Evolutionary conservation across 2,113 vertebrate genomes (phyloP), one percentile per base, ranked within the genome.

Genomic region (Dendropsophus ebraccatus): DNA sequence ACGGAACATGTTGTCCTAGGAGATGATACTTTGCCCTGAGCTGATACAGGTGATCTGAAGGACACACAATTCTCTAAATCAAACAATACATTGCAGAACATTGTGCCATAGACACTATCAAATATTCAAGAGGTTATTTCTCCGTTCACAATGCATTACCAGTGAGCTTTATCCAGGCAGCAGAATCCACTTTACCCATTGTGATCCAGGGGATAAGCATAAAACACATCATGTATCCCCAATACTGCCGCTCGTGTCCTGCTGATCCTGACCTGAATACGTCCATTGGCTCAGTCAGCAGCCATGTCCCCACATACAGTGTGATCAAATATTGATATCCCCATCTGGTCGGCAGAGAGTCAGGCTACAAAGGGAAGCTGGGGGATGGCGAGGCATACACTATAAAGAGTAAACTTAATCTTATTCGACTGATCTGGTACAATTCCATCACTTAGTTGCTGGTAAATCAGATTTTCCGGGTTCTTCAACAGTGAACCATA

Each of bases 271-370:
- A 30, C 28, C 30, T 72, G 67, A 35, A 25, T 73, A 67, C 23
- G 25, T n/a, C 9, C 69, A 21, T 5, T 14, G 12, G 52, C 11
- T n/a, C 49, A n/a, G 47, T 50, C 47, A 23, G 30, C 28, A 32
- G 75, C 50, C 12, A 11, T 56, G 28, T 21, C 47, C 30, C 10
- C 50, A 50, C 25, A 19, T 76, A 32, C n/a, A 28, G 45, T 10
- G n/a, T 10, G 73, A 73, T 83, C 41, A 56, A 82, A 83, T 83
- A 83, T 56, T 73, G 21, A 73, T 73, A 23, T 21, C 54, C 81
- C 41, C 81, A 83, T 73, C 49, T 54, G 81, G 19, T 30, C 17
- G 67, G 62, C 49, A 28, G 67, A 14, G 37, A 25, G 45, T 73
- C 65, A 73, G 30, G 21, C 56, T 32, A 35, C 7, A 13, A 28